Conservation (phyloP, 2,888 invertebrate species). For the Rhopalosiphum nymphaeae region DNA sequence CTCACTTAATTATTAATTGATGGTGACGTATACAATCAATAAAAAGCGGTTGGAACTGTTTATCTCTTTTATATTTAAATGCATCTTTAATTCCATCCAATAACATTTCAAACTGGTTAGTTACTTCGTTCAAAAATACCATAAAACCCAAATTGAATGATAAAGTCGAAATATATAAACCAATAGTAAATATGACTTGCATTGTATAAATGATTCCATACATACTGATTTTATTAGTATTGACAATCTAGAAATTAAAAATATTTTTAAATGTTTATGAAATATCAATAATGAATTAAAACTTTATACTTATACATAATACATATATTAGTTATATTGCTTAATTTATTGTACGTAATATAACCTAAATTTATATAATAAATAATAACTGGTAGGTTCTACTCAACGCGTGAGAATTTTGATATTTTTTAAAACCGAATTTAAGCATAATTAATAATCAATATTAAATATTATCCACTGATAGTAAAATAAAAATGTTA, state of each 20-base stretch:
- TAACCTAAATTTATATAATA: neutral
- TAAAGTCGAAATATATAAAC: neutral
- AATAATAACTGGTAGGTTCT: neutral
- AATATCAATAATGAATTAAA: neutral
- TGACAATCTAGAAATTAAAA: conserved; percentile 6
- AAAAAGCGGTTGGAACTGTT: neutral
- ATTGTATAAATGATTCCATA: conserved; percentile 9
- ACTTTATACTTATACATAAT: neutral
- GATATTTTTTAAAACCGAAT: neutral
- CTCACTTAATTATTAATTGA: conserved; percentile 40
- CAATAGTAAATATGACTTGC: neutral
- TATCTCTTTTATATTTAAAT: conserved; percentile 23
- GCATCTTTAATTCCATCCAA: neutral
- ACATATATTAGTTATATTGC: neutral
- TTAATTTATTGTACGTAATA: neutral
- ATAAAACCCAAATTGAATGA: conserved; percentile 2
- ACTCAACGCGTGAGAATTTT: neutral
- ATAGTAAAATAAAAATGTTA: neutral
- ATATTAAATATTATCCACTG: neutral
- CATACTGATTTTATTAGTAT: neutral
- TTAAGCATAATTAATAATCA: neutral
- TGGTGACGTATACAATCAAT: conserved; percentile 44
- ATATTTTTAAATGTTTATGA: neutral
- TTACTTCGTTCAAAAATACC: conserved; percentile 17
- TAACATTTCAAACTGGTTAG: conserved; percentile 14